Evolutionary conservation across 2,888 invertebrate genomes (phyloP), one percentile per base, ranked within the genome.

Genomic region (Resseliella maxima): DNA sequence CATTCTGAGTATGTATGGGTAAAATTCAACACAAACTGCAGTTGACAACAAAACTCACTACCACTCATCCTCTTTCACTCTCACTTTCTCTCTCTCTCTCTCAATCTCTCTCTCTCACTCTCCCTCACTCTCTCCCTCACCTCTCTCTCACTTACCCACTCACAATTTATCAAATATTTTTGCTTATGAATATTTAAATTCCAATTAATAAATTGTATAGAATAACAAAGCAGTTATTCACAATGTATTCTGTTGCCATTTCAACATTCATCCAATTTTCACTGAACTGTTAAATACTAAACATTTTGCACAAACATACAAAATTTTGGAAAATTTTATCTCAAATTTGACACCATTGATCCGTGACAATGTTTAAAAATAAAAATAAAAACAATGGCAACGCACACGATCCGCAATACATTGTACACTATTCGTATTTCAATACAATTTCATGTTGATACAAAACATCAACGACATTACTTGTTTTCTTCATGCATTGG

Each of bases 171-270:
- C 2, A 2, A 31, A 27, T 72, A 31, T 72, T 72, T 18, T 21
- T 35, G 31, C 72, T 72, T 72, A 72, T 72, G 72, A 72, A 72
- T 72, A 72, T 72, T 72, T 72, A 72, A 72, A 72, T 72, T 72
- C 35, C 31, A 72, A 72, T 72, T 72, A 72, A 72, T 72, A 31
- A 72, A 72, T 31, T 72, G 10, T 2, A 15, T 72, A 8, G 12
- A 72, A 72, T 72, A 31, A 2, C 27, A 15, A 72, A 72, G 12
- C n/a, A 31, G 31, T n/a, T 8, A 31, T 72, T 72, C 15, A 59
- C 2, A 5, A 41, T 18, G 18, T 59, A 59, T 59, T 59, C 1
- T 27, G 31, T 72, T 72, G n/a, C 15, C 18, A 72, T 72, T 72
- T 18, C 72, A 31, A 31, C 31, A 31, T 72, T 72, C 72, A 72